Evolutionary conservation across 2,113 vertebrate species (phyloP).

Genomic region (Numida meleagris): DNA sequence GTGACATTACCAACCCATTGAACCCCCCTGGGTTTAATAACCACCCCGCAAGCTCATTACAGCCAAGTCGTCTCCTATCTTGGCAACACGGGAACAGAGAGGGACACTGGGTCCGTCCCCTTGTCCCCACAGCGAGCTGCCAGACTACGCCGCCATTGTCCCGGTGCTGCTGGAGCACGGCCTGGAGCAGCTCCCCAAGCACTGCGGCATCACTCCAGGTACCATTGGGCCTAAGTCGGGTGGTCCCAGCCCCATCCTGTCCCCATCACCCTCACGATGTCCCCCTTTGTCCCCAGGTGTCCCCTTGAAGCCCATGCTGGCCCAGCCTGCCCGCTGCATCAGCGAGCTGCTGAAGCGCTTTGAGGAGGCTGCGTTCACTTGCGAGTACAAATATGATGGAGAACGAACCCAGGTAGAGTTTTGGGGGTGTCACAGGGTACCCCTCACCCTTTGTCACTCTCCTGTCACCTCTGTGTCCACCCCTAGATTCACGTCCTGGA

Average conservation of each 20-base stretch:
- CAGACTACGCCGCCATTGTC: constrained; percentile 86
- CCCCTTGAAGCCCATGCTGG: constrained; percentile 90
- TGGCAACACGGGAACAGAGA: background rate
- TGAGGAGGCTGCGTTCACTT: constrained; percentile 89
- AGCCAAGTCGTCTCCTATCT: background rate
- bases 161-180: constrained; percentile 86
- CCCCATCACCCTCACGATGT: background rate
- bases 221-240: background rate
- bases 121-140: constrained; percentile 83
- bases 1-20: background rate
- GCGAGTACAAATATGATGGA: constrained; percentile 94
- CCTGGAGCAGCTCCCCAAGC: constrained; percentile 84
- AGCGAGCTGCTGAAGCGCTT: constrained; percentile 89
- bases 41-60: background rate
- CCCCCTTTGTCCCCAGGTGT: constrained; percentile 71
- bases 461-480: background rate
- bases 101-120: background rate
- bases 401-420: constrained; percentile 87
- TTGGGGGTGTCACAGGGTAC: too few relatives aligned
- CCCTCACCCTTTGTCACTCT: background rate
- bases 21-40: background rate
- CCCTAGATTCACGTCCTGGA: constrained; percentile 88
- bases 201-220: constrained; percentile 93
- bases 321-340: constrained; percentile 90
- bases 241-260: background rate